Conservation (phyloP, 2,797 vertebrate species). For the Gymnothorax javanicus region DNA sequence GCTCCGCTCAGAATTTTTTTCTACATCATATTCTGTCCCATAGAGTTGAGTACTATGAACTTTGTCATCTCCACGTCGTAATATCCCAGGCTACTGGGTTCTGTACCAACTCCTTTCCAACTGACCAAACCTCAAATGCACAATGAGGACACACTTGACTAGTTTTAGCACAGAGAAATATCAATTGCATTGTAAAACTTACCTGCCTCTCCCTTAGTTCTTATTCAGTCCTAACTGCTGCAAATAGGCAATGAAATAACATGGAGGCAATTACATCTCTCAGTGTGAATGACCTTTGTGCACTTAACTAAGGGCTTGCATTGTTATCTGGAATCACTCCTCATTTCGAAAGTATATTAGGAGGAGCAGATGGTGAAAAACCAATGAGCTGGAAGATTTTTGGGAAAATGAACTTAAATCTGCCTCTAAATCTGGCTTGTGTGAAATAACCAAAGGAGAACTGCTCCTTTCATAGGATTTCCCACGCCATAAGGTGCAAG, state of each 20-base stretch:
- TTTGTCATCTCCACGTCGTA: neutral
- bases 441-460: neutral
- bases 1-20: neutral
- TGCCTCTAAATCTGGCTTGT: neutral
- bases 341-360: constrained; percentile 7
- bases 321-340: constrained; percentile 22
- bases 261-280: neutral
- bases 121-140: neutral
- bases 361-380: constrained; percentile 18
- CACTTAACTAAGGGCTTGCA: neutral
- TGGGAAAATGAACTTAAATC: neutral
- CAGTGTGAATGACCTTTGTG: neutral
- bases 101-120: neutral
- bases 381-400: constrained; percentile 22
- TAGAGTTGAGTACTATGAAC: too few species aligned
- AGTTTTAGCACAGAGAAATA: neutral
- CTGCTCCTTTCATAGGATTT: neutral
- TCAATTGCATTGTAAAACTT: neutral
- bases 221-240: constrained; percentile 7
- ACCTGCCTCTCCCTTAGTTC: constrained; percentile 3
- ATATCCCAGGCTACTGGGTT: neutral
- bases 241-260: constrained; percentile 2
- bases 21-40: neutral
- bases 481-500: neutral
- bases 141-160: constrained; percentile 5